These are phyloP conservation scores for Sebastes oblongus DNA, from an alignment of 2,797 vertebrate genomes.

Conservation along the genomic window DNA sequence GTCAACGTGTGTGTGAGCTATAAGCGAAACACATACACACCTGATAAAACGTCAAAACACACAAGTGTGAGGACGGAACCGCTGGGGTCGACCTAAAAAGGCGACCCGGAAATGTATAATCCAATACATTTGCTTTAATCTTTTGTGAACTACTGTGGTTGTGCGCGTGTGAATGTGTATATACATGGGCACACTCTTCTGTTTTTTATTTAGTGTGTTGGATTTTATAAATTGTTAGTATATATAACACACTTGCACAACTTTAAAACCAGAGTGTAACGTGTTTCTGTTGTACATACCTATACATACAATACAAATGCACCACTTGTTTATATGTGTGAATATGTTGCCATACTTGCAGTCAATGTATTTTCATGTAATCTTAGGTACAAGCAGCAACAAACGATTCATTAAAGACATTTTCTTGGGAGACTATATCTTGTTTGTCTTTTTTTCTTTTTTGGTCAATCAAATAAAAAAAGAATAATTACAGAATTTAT, in stretches of 20 bases:
- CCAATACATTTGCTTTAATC: slow-evolving; percentile 83
- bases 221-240: slow-evolving; percentile 82
- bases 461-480: background rate
- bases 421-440: slow-evolving; percentile 78
- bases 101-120: slow-evolving; percentile 83
- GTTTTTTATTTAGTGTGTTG: slow-evolving; percentile 76
- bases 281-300: slow-evolving; percentile 83
- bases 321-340: slow-evolving; percentile 85
- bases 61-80: slow-evolving; percentile 75
- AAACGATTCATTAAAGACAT: slow-evolving; percentile 84
- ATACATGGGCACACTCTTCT: slow-evolving; percentile 78
- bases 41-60: slow-evolving; percentile 76
- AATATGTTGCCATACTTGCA: slow-evolving; percentile 84
- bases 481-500: slow-evolving; percentile 61
- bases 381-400: slow-evolving; percentile 81
- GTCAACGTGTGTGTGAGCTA: slow-evolving; percentile 25
- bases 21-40: slow-evolving; percentile 37
- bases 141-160: slow-evolving; percentile 82
- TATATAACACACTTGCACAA: slow-evolving; percentile 85
- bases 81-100: slow-evolving; percentile 79
- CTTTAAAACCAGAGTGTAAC: slow-evolving; percentile 79
- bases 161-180: slow-evolving; percentile 81
- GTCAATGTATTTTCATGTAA: slow-evolving; percentile 85
- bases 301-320: slow-evolving; percentile 82
- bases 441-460: slow-evolving; percentile 28